phyloP scores from a whole-genome alignment of 1,140 invertebrate species.

The Wiebesia pumilae region DNA sequence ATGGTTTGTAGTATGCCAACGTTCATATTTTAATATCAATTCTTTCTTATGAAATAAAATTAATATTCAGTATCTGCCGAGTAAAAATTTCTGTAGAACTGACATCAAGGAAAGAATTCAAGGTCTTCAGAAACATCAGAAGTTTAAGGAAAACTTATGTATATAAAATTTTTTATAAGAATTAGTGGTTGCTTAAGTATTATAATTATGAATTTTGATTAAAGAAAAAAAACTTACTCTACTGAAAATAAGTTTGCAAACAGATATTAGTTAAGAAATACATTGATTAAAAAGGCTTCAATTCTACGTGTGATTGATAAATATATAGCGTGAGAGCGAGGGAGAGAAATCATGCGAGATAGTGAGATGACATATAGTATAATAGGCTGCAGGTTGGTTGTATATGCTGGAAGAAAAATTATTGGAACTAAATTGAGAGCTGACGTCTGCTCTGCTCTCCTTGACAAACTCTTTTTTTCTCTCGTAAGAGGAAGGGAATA shows the following conservation, averaged over 20 bases:
- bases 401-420: slow-evolving; percentile 16
- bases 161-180: neutral
- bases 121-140: slow-evolving; percentile 3
- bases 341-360: neutral
- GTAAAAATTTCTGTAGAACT: slow-evolving; percentile 10
- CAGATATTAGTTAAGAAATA: slow-evolving; percentile 25
- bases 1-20: neutral
- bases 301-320: slow-evolving; percentile 15
- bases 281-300: slow-evolving; percentile 23
- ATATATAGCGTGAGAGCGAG: slow-evolving; percentile 10
- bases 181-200: neutral
- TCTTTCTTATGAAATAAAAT: neutral
- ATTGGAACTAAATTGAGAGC: slow-evolving; percentile 40
- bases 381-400: neutral
- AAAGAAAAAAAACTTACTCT: slow-evolving; percentile 7
- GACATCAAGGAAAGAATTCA: slow-evolving; percentile 9
- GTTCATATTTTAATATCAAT: neutral
- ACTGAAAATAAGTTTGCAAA: slow-evolving; percentile 38
- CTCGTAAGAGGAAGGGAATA: neutral
- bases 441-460: slow-evolving; percentile 7
- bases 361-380: neutral
- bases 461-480: slow-evolving; percentile 13
- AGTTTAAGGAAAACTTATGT: neutral
- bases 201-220: slow-evolving; percentile 24
- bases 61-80: neutral